phyloP scores from a whole-genome alignment of 2,797 vertebrate genomes.

The Leuciscus waleckii region DNA sequence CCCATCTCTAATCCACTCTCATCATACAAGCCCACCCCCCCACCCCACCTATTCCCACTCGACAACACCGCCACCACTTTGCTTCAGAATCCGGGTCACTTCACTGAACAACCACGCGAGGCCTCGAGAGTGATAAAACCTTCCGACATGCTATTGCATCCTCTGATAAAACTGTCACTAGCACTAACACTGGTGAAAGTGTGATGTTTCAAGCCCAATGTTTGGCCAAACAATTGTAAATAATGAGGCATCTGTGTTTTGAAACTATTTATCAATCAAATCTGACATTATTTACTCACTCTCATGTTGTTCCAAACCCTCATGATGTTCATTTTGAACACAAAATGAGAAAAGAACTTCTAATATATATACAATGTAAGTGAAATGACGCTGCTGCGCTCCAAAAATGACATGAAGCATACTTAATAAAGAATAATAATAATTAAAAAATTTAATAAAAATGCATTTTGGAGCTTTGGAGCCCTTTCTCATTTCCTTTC shows the following conservation, averaged over 20 bases:
- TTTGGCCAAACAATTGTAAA: not conserved
- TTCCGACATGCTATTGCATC: constrained; percentile 66
- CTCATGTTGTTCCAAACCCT: not conserved
- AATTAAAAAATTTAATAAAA: not conserved
- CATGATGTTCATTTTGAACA: not conserved
- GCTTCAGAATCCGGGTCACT: constrained; percentile 79
- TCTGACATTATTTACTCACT: not conserved
- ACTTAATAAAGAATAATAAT: not conserved
- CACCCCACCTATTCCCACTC: constrained; percentile 66
- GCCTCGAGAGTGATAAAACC: constrained; percentile 69
- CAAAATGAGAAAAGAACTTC: not conserved
- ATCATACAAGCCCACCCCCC: constrained; percentile 59
- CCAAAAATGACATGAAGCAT: not conserved
- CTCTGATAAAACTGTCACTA: constrained; percentile 61
- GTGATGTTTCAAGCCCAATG: not conserved
- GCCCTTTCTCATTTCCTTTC: not conserved
- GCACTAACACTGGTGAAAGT: constrained; percentile 29
- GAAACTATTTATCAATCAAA: not conserved
- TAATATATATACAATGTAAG: not conserved
- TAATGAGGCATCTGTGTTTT: not conserved
- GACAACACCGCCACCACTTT: constrained; percentile 80
- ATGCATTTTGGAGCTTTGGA: not conserved
- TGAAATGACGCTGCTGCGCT: not conserved
- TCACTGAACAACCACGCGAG: constrained; percentile 74
- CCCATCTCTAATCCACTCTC: constrained; percentile 64